phyloP scores from a whole-genome alignment of 1,140 invertebrate species.

The Mycetomoellerius zeteki region DNA sequence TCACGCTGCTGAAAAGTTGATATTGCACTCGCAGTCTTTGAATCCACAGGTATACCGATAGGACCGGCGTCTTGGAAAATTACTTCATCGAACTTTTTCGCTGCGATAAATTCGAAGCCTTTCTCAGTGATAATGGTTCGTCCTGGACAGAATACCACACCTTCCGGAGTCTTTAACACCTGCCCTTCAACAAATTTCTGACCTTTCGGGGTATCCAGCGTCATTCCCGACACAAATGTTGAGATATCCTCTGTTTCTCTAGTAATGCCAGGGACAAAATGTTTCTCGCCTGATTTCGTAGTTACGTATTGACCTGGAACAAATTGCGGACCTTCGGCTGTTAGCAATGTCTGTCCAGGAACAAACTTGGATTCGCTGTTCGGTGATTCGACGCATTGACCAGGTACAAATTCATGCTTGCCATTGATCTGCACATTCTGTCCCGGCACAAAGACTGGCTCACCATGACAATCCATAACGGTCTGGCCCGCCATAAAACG shows the following conservation, averaged over 20 bases:
- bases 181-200: conserved; percentile 91
- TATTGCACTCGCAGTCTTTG: conserved; percentile 86
- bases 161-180: conserved; percentile 88
- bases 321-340: conserved; percentile 88
- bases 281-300: conserved; percentile 86
- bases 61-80: conserved; percentile 87
- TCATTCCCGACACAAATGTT: conserved; percentile 90
- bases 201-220: conserved; percentile 89
- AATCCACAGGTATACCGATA: conserved; percentile 88
- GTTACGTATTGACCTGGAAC: conserved; percentile 90
- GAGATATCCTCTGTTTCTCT: conserved; percentile 77
- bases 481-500: conserved; percentile 89
- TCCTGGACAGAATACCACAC: conserved; percentile 89
- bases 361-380: conserved; percentile 87
- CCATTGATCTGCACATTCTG: conserved; percentile 83
- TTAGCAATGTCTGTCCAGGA: conserved; percentile 89
- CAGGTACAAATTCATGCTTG: conserved; percentile 86
- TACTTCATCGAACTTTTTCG: conserved; percentile 88
- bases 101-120: conserved; percentile 88
- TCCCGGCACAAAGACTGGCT: conserved; percentile 87
- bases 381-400: conserved; percentile 84
- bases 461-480: conserved; percentile 86
- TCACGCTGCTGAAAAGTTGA: conserved; percentile 86
- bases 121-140: conserved; percentile 86
- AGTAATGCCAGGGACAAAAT: conserved; percentile 89